A percentile compares a stretch with the other conserved stretches of the same genome.
These are phyloP conservation scores for Sitta europaea DNA, from an alignment of 2,113 vertebrate genomes.

Conservation along the genomic window DNA sequence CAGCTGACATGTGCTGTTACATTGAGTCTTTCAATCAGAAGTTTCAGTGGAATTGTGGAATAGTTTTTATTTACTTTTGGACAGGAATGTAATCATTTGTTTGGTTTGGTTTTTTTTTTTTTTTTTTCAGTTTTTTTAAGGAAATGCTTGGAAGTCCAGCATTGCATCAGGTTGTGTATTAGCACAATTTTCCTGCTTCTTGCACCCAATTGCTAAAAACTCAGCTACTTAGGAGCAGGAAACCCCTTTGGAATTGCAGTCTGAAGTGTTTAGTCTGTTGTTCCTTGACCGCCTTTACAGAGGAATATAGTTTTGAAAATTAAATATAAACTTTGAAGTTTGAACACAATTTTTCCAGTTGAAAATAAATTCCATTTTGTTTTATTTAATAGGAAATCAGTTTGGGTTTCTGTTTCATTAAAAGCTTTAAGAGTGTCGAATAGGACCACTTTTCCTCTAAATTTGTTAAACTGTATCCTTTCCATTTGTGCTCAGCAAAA, in stretches of 20 bases:
- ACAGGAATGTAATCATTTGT: not conserved
- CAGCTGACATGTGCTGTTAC: not conserved
- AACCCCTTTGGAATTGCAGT: not conserved
- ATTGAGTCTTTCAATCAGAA: not conserved
- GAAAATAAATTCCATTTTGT: not conserved
- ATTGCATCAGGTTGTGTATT: not conserved
- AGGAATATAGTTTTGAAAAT: not conserved
- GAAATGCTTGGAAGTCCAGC: not conserved
- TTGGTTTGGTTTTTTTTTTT: accelerated
- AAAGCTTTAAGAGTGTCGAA: not conserved
- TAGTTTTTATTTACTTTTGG: not conserved
- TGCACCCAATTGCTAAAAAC: not conserved
- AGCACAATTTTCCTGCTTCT: not conserved
- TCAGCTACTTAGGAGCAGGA: not conserved
- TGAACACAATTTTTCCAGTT: not conserved
- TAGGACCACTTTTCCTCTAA: not conserved
- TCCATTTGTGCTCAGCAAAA: not conserved
- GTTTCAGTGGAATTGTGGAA: not conserved
- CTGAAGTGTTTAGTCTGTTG: not conserved
- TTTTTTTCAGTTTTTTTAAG: not conserved
- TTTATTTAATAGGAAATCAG: not conserved
- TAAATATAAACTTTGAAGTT: not conserved
- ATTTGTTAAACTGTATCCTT: not conserved
- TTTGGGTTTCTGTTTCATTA: not conserved
- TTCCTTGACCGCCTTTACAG: not conserved